These are phyloP conservation scores for Martes martes DNA, from an alignment of 2,113 vertebrate genomes.

Conservation along the genomic window DNA sequence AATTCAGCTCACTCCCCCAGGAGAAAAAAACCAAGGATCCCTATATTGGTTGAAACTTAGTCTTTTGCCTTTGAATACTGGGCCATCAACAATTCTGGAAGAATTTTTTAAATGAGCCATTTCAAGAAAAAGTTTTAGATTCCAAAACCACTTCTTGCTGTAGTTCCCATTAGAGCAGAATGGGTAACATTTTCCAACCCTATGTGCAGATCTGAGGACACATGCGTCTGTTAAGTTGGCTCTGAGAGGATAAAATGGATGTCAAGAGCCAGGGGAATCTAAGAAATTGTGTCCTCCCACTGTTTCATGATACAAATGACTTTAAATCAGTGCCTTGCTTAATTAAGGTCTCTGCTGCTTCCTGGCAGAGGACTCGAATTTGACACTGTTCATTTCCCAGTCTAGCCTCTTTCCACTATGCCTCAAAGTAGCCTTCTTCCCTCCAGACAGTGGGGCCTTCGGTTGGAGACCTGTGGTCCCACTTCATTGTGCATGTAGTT, in stretches of 20 bases:
- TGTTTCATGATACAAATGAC: background rate
- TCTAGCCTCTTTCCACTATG: background rate
- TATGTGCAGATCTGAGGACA: background rate
- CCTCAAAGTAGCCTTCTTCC: background rate
- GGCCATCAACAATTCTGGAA: background rate
- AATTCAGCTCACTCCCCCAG: background rate
- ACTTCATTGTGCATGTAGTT: background rate
- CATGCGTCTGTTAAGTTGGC: background rate
- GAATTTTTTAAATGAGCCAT: background rate
- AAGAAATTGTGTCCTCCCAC: background rate
- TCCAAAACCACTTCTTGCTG: background rate
- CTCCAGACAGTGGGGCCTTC: background rate
- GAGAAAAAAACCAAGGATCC: background rate
- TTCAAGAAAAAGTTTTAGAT: background rate
- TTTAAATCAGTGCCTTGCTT: background rate
- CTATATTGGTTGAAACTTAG: background rate
- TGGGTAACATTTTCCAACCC: background rate
- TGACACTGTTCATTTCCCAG: background rate
- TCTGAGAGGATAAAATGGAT: background rate
- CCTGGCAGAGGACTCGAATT: background rate
- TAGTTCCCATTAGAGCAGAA: background rate
- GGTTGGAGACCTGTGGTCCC: background rate
- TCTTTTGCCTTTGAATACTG: background rate
- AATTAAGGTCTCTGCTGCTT: background rate
- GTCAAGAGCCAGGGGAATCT: background rate